Base-by-base conservation (phyloP, 2,113 vertebrate genomes). In the Notarius lentiginosus region DNA sequence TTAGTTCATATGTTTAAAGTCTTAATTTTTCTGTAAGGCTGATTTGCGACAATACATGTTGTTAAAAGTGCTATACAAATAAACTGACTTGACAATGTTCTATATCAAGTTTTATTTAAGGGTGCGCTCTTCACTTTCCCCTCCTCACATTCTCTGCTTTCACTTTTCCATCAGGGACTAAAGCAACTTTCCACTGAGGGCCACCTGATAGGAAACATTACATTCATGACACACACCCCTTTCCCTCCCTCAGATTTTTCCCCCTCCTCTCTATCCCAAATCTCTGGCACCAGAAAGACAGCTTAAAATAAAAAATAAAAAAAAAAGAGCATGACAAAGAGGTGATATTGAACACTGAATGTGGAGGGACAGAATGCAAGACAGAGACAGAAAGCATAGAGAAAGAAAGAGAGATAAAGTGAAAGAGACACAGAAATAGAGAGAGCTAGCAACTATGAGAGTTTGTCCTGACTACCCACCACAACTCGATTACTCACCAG, bases 221-320 rank as follows among this genome's bases (percentile, higher is more conserved):
- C 87, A 86, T 68, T 34, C 86, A 87, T 84, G 55, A 47, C 70
- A 73, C 34, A 72, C 68, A 70, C 66, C 34, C 15, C 41, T 41
- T 63, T 15, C 81, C 87, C 88, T 83, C 86, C 79, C 86, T 89
- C 79, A 6, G 68, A 27, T 83, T 83, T 83, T 86, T 60, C 88
- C 83, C 72, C 68, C 68, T 49, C 27, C 4, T 58, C 17, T 53
- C 58, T 47, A 24, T 34, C 20, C 27, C 56, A 58, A 73, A 61
- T 34, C 49, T 70, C 61, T 88, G 84, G 86, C 79, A 82, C 72
- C 84, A 80, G 63, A 86, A 55, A 58, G 20, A 82, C 58, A 73
- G 86, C 83, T 87, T 66, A 83, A 89, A 86, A 70, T 83, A 72
- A 68, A 79, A 65, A 27, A 12, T 24, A 61, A 30, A 63, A 49